These are phyloP conservation scores for Trachurus trachurus DNA, from an alignment of 2,797 vertebrate genomes.

Conservation along the genomic window DNA sequence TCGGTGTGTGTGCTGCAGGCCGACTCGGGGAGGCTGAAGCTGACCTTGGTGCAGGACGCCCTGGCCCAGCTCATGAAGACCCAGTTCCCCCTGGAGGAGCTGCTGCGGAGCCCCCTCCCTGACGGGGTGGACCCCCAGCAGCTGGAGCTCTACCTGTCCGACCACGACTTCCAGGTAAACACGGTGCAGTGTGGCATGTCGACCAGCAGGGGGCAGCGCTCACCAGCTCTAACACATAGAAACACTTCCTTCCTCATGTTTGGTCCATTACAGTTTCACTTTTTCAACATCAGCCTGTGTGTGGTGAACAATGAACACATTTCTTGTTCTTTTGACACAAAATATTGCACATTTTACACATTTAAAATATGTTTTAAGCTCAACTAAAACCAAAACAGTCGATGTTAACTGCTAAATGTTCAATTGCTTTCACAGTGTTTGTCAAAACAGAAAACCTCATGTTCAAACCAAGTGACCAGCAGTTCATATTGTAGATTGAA, in stretches of 20 bases:
- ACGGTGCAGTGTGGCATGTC: constrained; percentile 20
- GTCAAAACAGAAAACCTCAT: no score
- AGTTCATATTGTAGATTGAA: no score
- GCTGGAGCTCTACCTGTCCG: constrained; percentile 85
- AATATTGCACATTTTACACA: no score
- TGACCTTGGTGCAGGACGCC: constrained; percentile 88
- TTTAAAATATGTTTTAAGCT: no score
- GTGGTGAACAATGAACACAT: no score
- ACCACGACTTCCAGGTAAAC: constrained; percentile 86
- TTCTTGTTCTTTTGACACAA: no score
- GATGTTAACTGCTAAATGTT: no score
- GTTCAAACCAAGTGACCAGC: no score
- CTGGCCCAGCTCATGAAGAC: constrained; percentile 83
- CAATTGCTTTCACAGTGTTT: no score
- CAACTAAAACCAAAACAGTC: no score
- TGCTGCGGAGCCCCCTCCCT: constrained; percentile 81
- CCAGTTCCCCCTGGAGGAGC: constrained; percentile 83
- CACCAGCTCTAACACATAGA: constrained; percentile 13
- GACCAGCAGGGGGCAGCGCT: constrained; percentile 64
- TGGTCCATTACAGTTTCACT: background rate
- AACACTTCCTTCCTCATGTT: background rate
- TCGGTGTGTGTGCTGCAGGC: constrained; percentile 46
- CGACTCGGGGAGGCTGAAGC: constrained; percentile 72
- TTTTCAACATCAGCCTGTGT: no score
- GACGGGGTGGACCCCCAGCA: constrained; percentile 83